phyloP scores from a whole-genome alignment of 2,113 vertebrate genomes.

The Charadrius vociferus region DNA sequence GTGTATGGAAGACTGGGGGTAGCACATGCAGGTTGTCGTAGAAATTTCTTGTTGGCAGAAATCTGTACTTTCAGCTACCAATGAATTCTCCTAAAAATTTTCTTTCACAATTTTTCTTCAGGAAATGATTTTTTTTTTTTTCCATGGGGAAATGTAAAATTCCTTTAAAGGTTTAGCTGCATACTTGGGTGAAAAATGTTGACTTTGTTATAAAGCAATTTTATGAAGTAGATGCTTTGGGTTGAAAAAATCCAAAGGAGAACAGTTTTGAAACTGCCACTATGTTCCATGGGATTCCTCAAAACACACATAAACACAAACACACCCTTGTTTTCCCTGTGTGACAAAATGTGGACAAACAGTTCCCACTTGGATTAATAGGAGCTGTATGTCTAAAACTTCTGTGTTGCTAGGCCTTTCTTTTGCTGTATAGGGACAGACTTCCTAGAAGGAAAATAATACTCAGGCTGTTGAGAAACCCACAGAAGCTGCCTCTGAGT shows the following conservation, averaged over 20 bases:
- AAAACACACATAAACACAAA: not conserved
- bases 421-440: not conserved
- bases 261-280: not conserved
- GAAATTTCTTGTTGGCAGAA: not conserved
- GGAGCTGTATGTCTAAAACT: not conserved
- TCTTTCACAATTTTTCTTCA: not conserved
- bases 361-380: not conserved
- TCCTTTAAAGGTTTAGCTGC: not conserved
- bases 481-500: not conserved
- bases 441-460: conserved; percentile 8
- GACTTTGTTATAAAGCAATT: not conserved
- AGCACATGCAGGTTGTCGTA: not conserved
- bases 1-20: not conserved
- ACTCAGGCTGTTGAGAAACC: not conserved
- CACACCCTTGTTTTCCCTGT: not conserved
- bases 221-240: not conserved
- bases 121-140: not conserved
- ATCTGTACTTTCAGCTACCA: not conserved
- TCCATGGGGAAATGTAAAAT: not conserved
- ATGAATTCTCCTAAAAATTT: not conserved
- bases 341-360: not conserved
- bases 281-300: not conserved
- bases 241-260: not conserved
- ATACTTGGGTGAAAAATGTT: not conserved
- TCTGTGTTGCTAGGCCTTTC: not conserved